Percentiles rank a stretch among this genome's conserved stretches.
Conservation (phyloP, 2,888 invertebrate genomes). For the Zaprionus lineosus region DNA sequence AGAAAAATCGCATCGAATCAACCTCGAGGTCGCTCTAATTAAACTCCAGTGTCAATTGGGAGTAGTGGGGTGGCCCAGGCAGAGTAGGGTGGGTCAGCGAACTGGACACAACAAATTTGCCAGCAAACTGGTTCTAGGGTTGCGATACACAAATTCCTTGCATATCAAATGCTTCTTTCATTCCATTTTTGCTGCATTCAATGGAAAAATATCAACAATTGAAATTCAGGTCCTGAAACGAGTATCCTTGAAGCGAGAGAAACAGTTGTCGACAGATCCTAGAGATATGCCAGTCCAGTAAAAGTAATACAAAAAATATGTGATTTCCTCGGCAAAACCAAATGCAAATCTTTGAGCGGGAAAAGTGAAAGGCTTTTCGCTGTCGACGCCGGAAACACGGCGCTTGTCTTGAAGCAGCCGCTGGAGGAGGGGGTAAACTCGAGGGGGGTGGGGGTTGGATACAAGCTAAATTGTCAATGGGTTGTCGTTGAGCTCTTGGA, state of each 20-base stretch:
- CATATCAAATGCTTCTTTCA: too few species aligned
- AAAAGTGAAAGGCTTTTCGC: conserved; percentile 57
- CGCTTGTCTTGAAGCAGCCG: too few species aligned
- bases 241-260: too few species aligned
- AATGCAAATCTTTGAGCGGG: conserved; percentile 28
- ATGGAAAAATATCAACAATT: too few species aligned
- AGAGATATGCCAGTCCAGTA: too few species aligned
- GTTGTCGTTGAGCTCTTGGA: neutral
- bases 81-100: conserved; percentile 34
- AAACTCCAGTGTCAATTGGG: conserved; percentile 77
- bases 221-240: too few species aligned
- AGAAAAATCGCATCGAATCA: conserved; percentile 53
- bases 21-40: conserved; percentile 75
- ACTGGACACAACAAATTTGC: conserved; percentile 52
- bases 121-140: conserved; percentile 40
- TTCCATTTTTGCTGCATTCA: conserved; percentile 29
- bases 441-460: too few species aligned
- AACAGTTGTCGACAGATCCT: too few species aligned
- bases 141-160: conserved; percentile 5
- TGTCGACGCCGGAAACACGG: conserved; percentile 54
- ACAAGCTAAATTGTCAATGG: neutral
- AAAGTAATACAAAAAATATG: too few species aligned
- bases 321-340: conserved; percentile 12
- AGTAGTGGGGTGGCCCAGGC: conserved; percentile 15
- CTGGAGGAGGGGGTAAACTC: neutral